These are phyloP conservation scores for Psilopogon haemacephalus DNA, from an alignment of 2,113 vertebrate genomes.

Conservation along the genomic window DNA sequence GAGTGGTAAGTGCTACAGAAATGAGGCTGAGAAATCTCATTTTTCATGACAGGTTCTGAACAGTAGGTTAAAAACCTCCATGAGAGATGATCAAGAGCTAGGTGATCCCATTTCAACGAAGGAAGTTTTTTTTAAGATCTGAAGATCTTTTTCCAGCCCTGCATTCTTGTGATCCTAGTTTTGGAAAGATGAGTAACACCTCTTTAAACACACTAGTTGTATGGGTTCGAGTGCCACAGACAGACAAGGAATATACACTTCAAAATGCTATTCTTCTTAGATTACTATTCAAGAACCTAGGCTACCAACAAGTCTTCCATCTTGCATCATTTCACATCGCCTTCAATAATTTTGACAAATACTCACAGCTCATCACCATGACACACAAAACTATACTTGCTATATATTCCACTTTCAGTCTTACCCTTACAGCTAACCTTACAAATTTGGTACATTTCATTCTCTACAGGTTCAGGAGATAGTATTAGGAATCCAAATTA, in stretches of 20 bases:
- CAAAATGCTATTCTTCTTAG: background rate
- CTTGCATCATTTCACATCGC: background rate
- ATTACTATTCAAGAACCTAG: background rate
- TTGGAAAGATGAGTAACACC: background rate
- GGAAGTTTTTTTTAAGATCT: background rate
- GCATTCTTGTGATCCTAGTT: background rate
- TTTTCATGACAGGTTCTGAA: background rate
- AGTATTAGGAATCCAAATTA: background rate
- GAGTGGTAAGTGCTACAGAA: background rate
- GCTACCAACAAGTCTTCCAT: background rate
- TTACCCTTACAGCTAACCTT: background rate
- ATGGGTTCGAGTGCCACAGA: background rate
- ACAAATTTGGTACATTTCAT: background rate
- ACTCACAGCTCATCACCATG: background rate
- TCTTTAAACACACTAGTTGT: background rate
- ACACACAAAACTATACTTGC: background rate
- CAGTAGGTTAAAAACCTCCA: background rate
- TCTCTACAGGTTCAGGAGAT: background rate
- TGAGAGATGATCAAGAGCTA: background rate
- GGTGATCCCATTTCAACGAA: background rate
- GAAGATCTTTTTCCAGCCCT: background rate
- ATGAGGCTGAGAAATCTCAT: background rate
- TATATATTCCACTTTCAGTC: background rate
- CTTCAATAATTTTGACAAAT: background rate
- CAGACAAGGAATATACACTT: background rate